Evolutionary conservation across 92 coral and sea anemone genomes (phyloP).

Genomic region (Porites cylindrica): DNA sequence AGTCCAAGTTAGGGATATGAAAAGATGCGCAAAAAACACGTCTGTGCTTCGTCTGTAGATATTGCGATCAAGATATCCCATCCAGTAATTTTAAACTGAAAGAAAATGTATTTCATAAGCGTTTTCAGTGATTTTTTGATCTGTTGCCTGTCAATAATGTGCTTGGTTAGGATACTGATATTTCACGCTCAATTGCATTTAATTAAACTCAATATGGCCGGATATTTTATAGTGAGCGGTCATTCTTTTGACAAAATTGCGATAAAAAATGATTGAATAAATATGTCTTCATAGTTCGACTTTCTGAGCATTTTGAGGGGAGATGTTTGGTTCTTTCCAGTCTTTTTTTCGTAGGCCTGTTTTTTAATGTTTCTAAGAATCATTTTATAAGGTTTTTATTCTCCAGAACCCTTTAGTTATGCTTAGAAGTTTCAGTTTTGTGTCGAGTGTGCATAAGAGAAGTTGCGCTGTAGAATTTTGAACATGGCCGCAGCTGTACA

Average conservation of each 20-base stretch:
- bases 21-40: neutral
- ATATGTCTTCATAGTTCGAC: neutral
- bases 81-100: no score
- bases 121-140: neutral
- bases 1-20: neutral
- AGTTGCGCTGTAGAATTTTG: neutral
- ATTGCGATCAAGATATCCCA: neutral
- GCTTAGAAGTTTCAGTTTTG: no score
- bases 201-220: neutral
- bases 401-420: no score
- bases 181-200: conserved; percentile 14
- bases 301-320: no score
- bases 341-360: no score
- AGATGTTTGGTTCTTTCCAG: no score
- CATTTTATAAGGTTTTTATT: no score
- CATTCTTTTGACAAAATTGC: neutral
- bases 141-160: neutral
- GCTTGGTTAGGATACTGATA: neutral
- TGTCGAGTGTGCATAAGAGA: neutral
- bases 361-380: no score
- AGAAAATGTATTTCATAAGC: neutral
- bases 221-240: neutral
- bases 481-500: neutral
- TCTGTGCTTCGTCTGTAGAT: conserved; percentile 4
- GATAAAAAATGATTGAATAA: neutral